phyloP scores from a whole-genome alignment of 2,797 vertebrate species.

The Malurus splendens region DNA sequence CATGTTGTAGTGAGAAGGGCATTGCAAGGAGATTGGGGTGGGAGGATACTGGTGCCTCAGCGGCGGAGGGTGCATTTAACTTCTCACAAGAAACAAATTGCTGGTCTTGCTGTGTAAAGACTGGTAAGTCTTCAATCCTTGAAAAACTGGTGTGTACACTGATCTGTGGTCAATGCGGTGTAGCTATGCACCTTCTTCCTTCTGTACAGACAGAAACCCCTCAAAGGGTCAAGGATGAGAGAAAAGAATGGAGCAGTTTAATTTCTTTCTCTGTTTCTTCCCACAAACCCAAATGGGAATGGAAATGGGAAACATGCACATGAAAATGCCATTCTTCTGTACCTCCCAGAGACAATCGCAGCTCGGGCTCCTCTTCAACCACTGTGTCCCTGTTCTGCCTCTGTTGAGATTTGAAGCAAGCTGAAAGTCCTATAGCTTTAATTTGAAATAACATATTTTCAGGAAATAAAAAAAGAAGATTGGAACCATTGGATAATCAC shows the following conservation, averaged over 20 bases:
- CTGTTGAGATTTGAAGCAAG: not conserved
- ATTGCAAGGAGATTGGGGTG: not conserved
- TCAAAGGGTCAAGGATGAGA: not conserved
- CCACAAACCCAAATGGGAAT: not conserved
- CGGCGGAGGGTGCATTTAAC: not conserved
- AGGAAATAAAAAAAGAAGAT: not conserved
- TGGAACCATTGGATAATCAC: not conserved
- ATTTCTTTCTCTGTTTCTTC: not conserved
- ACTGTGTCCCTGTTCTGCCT: not conserved
- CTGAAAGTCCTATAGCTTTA: not conserved
- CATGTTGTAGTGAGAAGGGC: not conserved
- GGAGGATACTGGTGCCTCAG: not conserved
- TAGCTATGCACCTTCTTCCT: not conserved
- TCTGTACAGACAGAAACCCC: not conserved
- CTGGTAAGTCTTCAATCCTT: not conserved
- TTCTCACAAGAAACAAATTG: not conserved
- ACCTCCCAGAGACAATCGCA: not conserved
- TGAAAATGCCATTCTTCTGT: not conserved
- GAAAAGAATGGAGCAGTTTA: not conserved
- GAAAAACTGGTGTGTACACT: not conserved
- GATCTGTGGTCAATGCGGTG: not conserved
- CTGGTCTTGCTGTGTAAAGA: not conserved
- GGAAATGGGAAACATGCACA: not conserved
- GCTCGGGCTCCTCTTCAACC: not conserved
- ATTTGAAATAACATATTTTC: not conserved